Conservation (phyloP, 2,113 vertebrate genomes). For the Megaceryle torquata region DNA sequence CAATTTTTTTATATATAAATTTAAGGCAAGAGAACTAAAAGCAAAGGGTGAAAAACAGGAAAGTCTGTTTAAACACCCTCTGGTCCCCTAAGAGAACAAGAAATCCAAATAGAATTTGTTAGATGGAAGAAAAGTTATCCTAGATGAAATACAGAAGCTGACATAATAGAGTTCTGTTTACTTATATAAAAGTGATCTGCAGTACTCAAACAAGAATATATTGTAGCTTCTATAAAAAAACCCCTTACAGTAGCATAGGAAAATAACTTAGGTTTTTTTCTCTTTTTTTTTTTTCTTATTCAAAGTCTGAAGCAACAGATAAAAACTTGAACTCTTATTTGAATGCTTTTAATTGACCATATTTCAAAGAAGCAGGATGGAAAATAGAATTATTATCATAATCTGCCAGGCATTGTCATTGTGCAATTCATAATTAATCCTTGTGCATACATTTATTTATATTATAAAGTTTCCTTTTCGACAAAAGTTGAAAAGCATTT, state of each 20-base stretch:
- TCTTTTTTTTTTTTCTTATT: not conserved
- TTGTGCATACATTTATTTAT: not conserved
- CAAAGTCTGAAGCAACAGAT: not conserved
- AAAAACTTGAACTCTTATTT: not conserved
- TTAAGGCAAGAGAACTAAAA: not conserved
- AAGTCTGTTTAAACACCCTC: not conserved
- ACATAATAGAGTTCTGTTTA: not conserved
- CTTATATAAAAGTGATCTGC: not conserved
- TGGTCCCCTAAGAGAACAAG: not conserved
- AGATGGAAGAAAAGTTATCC: not conserved
- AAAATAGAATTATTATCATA: not conserved
- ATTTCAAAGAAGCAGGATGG: not conserved
- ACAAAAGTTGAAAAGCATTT: not conserved
- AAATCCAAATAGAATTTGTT: not conserved
- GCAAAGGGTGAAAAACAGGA: not conserved
- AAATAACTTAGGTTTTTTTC: not conserved
- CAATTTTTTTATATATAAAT: not conserved
- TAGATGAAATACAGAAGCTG: not conserved
- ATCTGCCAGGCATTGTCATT: not conserved
- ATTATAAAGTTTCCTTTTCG: not conserved
- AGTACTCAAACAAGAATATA: not conserved
- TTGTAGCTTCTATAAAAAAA: not conserved
- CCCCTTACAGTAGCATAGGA: not conserved
- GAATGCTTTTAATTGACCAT: not conserved
- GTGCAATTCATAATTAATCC: not conserved